Conservation (phyloP, 2,797 vertebrate species). For the Dicrostonyx torquatus region DNA sequence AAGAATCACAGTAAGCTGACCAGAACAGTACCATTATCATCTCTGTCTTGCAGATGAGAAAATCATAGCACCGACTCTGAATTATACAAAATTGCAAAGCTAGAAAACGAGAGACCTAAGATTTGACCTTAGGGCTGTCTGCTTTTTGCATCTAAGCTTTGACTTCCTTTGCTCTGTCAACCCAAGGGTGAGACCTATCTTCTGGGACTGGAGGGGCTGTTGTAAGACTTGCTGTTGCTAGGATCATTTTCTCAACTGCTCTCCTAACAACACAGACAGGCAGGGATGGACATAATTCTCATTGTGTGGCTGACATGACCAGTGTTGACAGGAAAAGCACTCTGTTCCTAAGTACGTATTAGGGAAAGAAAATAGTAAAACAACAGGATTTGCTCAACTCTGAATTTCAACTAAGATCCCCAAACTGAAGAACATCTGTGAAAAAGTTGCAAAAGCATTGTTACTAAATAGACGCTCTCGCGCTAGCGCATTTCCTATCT, state of each 20-base stretch:
- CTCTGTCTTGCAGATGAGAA: not conserved
- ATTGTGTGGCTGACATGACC: not conserved
- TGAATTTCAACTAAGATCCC: not conserved
- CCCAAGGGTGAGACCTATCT: no score
- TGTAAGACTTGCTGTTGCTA: not conserved
- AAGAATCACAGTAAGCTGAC: not conserved
- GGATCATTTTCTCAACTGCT: not conserved
- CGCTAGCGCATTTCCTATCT: not conserved
- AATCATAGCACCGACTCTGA: not conserved
- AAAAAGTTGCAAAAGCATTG: not conserved
- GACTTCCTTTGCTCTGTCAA: not conserved
- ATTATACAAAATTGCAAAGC: not conserved
- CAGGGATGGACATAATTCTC: not conserved
- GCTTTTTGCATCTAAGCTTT: not conserved
- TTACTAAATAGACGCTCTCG: not conserved
- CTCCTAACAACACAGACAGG: not conserved
- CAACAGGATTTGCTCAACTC: not conserved
- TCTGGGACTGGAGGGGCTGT: not conserved
- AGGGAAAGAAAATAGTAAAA: not conserved
- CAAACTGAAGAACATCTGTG: conserved; percentile 6
- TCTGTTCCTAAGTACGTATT: not conserved
- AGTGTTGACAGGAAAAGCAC: conserved; percentile 19
- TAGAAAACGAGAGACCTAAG: not conserved
- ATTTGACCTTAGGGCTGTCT: not conserved
- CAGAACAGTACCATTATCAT: not conserved